phyloP scores from a whole-genome alignment of 1,140 invertebrate genomes.

The Eulimnadia texana region DNA sequence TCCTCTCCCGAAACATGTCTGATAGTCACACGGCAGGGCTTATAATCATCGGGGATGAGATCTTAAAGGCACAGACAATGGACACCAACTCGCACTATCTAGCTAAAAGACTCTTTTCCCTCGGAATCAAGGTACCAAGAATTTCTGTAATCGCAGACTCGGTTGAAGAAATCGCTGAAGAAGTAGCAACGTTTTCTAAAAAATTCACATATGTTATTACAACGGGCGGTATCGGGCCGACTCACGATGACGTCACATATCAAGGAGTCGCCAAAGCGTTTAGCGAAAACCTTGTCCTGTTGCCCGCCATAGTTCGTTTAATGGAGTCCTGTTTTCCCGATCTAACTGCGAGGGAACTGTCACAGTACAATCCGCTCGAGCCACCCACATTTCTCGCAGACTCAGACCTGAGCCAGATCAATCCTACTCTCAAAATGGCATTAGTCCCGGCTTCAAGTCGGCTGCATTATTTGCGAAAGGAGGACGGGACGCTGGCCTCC shows the following conservation, averaged over 20 bases:
- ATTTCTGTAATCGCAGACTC: conserved; percentile 56
- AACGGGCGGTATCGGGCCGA: conserved; percentile 65
- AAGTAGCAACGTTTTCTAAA: conserved; percentile 48
- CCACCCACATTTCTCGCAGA: conserved; percentile 1
- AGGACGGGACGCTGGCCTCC: conserved; percentile 9
- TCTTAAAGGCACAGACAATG: conserved; percentile 58
- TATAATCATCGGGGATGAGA: conserved; percentile 66
- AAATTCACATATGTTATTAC: conserved; percentile 51
- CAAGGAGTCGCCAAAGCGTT: conserved; percentile 61
- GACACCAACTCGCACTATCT: conserved; percentile 62
- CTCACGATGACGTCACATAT: conserved; percentile 73
- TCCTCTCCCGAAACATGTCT: not conserved
- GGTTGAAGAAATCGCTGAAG: conserved; percentile 47
- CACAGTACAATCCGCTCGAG: conserved; percentile 22
- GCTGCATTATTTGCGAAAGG: conserved; percentile 21
- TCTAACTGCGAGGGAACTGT: conserved; percentile 21
- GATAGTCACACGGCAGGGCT: conserved; percentile 23
- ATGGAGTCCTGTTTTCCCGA: conserved; percentile 25
- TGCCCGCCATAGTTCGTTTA: conserved; percentile 43
- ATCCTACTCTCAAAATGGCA: conserved; percentile 35
- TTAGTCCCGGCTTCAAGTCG: conserved; percentile 30
- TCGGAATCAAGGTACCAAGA: conserved; percentile 50
- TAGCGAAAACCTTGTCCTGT: conserved; percentile 36
- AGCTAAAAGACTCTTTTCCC: conserved; percentile 42
- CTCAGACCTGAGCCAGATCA: conserved; percentile 9